A percentile compares a stretch with the other conserved stretches of the same genome.
phyloP scores from a whole-genome alignment of 1,140 invertebrate species.

The Steinernema khuongi region DNA sequence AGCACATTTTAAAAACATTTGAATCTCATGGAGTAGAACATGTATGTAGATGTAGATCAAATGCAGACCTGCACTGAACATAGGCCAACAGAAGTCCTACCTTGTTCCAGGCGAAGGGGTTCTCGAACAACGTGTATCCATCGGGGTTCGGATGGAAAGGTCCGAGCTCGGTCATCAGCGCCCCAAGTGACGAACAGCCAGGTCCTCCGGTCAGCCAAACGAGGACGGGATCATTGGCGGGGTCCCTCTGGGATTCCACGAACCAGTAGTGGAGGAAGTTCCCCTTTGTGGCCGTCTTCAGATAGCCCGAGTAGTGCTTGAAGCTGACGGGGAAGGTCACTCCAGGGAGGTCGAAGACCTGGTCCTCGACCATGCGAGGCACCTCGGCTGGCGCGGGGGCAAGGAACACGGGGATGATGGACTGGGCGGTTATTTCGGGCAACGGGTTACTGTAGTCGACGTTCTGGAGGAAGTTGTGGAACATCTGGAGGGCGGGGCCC shows the following conservation, averaged over 20 bases:
- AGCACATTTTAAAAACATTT: too few relatives aligned
- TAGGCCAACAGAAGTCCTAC: too few relatives aligned
- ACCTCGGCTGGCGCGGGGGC: neutral
- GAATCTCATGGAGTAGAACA: too few relatives aligned
- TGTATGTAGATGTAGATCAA: too few relatives aligned
- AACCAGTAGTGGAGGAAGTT: constrained; percentile 52
- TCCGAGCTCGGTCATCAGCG: constrained; percentile 63
- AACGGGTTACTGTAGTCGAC: constrained; percentile 29
- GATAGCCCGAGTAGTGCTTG: constrained; percentile 44
- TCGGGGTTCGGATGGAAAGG: constrained; percentile 59
- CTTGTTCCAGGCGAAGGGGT: constrained; percentile 63
- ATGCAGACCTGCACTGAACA: too few relatives aligned
- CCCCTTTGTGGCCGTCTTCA: constrained; percentile 31
- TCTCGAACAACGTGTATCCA: constrained; percentile 58
- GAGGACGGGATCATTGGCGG: constrained; percentile 61
- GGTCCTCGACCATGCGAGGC: constrained; percentile 10
- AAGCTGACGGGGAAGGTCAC: constrained; percentile 37
- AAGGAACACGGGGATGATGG: neutral
- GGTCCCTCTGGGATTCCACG: constrained; percentile 61
- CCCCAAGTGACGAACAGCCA: constrained; percentile 63
- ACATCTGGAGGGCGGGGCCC: constrained; percentile 59
- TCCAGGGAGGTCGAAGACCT: constrained; percentile 34
- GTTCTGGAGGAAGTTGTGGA: constrained; percentile 47
- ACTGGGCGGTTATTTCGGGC: neutral
- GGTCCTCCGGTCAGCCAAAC: constrained; percentile 65